Conservation (phyloP, 1,140 invertebrate species). For the Ruditapes philippinarum region DNA sequence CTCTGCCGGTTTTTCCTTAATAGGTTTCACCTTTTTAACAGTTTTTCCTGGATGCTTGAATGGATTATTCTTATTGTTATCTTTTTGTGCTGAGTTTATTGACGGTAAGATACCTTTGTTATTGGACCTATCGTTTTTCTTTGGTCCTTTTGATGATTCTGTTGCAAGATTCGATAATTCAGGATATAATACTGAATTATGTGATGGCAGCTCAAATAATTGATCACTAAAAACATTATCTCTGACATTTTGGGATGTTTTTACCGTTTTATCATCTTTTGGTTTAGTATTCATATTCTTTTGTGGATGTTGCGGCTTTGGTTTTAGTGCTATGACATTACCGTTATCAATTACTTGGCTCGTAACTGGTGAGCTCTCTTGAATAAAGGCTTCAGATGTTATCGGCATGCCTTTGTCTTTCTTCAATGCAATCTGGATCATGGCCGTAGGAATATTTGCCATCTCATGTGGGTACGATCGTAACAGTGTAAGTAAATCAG, state of each 20-base stretch:
- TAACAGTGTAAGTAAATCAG: constrained; percentile 32
- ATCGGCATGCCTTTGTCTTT: not conserved
- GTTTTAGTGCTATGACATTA: not conserved
- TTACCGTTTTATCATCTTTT: not conserved
- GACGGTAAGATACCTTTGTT: too few relatives aligned
- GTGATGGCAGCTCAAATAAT: not conserved
- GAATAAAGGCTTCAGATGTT: too few relatives aligned
- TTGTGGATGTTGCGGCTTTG: not conserved
- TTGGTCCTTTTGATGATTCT: not conserved
- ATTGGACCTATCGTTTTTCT: not conserved
- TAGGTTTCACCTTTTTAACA: not conserved
- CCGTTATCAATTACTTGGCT: not conserved
- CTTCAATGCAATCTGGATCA: constrained; percentile 49
- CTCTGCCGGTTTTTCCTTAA: not conserved
- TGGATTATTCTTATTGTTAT: not conserved
- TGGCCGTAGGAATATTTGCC: constrained; percentile 11
- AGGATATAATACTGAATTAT: not conserved
- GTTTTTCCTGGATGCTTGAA: not conserved
- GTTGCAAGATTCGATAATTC: not conserved
- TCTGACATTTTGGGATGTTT: not conserved
- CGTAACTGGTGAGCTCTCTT: not conserved
- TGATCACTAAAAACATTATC: not conserved
- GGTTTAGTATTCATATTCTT: not conserved
- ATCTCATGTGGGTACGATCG: constrained; percentile 53
- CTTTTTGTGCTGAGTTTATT: not conserved